Conservation (phyloP, 2,113 vertebrate genomes). For the Rhadina sibilatrix region DNA sequence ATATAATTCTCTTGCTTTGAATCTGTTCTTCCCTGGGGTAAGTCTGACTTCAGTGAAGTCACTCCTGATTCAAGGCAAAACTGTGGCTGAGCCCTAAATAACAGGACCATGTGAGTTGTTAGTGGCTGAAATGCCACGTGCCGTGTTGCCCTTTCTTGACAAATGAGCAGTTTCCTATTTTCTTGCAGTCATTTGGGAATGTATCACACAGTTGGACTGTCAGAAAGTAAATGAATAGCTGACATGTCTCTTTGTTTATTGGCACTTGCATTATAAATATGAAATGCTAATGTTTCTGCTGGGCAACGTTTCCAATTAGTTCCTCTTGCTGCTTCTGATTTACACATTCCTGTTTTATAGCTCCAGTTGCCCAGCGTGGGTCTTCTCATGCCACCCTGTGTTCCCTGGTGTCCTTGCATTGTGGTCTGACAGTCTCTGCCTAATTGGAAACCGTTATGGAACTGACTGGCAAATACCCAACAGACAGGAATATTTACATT, state of each 20-base stretch:
- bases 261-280: background rate
- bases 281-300: conserved; percentile 1
- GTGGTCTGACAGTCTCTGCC: background rate
- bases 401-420: background rate
- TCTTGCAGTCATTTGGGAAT: background rate
- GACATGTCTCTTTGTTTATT: background rate
- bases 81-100: background rate
- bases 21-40: background rate
- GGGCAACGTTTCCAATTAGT: background rate
- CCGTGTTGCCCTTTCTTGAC: background rate
- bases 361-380: background rate
- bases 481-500: background rate
- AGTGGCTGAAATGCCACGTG: background rate
- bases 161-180: background rate
- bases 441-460: background rate
- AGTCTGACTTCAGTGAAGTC: background rate
- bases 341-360: background rate
- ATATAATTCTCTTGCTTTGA: background rate
- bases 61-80: background rate
- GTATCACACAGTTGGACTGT: background rate
- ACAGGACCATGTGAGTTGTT: background rate
- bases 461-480: background rate
- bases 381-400: background rate
- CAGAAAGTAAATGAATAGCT: background rate
- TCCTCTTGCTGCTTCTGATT: background rate